Base-by-base conservation (phyloP, 2,888 invertebrate genomes). In the Luperina nickerlii region DNA sequence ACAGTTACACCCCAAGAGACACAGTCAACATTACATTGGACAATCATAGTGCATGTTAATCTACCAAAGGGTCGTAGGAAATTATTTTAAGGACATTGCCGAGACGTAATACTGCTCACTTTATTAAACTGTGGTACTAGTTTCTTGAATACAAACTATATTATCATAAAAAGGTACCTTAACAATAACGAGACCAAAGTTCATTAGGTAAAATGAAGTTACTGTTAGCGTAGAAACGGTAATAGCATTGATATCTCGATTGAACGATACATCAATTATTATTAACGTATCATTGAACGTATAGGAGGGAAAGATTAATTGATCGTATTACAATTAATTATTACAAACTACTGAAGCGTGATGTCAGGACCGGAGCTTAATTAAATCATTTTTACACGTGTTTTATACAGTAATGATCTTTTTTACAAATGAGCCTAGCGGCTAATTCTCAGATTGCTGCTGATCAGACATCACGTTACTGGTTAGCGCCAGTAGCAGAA, bases 291-390 rank as follows among this genome's bases (percentile, higher is more conserved):
- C 45, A 51, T 70, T 76, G 54, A 83, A 71, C 48, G 42, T 76
- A 80, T 66, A 57, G 45, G 62, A 67, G 32, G 27, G 20, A 66
- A 80, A 76, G 66, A 83, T 71, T 76, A 83, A 83, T 80, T 80
- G 38, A 76, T 67, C 62, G 66, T 83, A 57, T 83, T 76, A 70
- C 72, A 83, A 83, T 83, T 81, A 83, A 83, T 83, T 76, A 83
- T 51, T 51, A 27, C n/a, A 38, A 48, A 67, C 57, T 70, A 42
- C 60, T 63, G 70, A 60, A 74, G 65, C 62, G 42, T 74, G 32
- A 57, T 42, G 70, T 42, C 54, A 57, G 71, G 32, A 54, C 54
- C 32, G 60, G 32, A 27, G 63, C 42, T 48, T 73, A 65, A 73
- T 78, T 60, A 65, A 15, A 65, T 70, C 11, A 54, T 51, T 69